Evolutionary conservation across 2,888 invertebrate species (phyloP).

Genomic region (Stramonita haemastoma): DNA sequence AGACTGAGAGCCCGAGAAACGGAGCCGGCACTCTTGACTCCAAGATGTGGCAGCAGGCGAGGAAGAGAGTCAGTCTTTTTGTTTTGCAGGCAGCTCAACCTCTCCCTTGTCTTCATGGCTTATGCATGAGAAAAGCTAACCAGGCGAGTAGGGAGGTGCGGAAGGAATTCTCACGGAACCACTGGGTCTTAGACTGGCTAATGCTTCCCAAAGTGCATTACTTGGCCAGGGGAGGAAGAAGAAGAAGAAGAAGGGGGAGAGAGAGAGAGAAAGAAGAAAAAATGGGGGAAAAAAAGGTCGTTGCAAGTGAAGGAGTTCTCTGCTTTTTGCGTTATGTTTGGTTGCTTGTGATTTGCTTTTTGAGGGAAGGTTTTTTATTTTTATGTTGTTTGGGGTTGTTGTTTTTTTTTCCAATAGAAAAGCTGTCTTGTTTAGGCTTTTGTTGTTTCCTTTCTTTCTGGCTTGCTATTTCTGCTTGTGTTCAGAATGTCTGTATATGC

Average conservation of each 20-base stretch:
- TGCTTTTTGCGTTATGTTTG: conserved; percentile 9
- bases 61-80: conserved; percentile 34
- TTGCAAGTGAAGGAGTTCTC: conserved; percentile 29
- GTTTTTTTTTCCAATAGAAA: background rate
- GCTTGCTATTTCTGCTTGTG: background rate
- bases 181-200: conserved; percentile 34
- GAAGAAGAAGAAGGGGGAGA: no score
- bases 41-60: conserved; percentile 21
- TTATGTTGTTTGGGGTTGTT: background rate
- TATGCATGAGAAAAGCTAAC: conserved; percentile 43
- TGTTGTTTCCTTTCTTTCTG: background rate
- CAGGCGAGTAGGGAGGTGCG: conserved; percentile 35
- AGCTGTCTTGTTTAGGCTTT: background rate
- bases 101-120: conserved; percentile 36
- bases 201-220: conserved; percentile 38
- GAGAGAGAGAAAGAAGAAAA: no score
- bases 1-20: conserved; percentile 6
- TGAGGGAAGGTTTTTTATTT: background rate
- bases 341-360: conserved; percentile 24
- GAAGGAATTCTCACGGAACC: conserved; percentile 38
- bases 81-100: conserved; percentile 29
- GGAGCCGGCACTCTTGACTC: conserved; percentile 21
- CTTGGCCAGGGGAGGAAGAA: conserved; percentile 15
- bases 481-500: background rate
- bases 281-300: background rate